A percentile compares a stretch with the other conserved stretches of the same genome.
These are phyloP conservation scores for Sebastes paucispinis DNA, from an alignment of 2,797 vertebrate genomes.

Conservation along the genomic window DNA sequence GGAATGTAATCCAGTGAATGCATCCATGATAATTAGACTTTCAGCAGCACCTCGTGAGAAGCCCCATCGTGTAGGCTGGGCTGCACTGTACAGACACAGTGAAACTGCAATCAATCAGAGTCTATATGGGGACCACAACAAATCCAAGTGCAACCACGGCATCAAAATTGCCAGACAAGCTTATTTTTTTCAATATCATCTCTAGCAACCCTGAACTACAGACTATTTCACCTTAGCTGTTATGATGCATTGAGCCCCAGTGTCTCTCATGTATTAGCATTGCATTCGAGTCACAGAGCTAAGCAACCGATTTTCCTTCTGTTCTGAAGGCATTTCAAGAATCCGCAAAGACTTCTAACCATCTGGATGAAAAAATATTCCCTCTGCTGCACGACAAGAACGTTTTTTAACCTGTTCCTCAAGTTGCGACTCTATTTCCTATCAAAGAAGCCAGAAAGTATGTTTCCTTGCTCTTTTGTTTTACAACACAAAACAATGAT, in stretches of 20 bases:
- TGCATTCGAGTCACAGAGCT: background rate
- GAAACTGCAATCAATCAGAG: slow-evolving; percentile 29
- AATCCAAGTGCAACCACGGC: slow-evolving; percentile 12
- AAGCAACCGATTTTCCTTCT: background rate
- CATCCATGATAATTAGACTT: slow-evolving; percentile 56
- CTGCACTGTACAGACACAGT: slow-evolving; percentile 16
- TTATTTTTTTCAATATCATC: background rate
- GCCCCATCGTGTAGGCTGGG: background rate
- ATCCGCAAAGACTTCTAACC: background rate
- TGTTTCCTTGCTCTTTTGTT: background rate
- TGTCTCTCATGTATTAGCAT: background rate
- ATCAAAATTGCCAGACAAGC: background rate
- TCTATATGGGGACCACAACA: slow-evolving; percentile 6
- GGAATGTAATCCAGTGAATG: slow-evolving; percentile 59
- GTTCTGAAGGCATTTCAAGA: background rate
- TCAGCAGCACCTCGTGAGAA: slow-evolving; percentile 45
- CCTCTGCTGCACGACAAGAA: background rate
- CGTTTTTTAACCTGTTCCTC: background rate
- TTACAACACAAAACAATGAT: background rate
- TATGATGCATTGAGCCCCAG: background rate
- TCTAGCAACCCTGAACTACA: background rate
- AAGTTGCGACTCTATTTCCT: background rate
- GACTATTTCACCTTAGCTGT: background rate
- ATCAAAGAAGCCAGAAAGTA: background rate
- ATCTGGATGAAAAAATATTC: background rate